Percentiles rank a stretch among this genome's conserved stretches.
These are phyloP conservation scores for Solea solea DNA, from an alignment of 2,113 vertebrate species.

Conservation along the genomic window DNA sequence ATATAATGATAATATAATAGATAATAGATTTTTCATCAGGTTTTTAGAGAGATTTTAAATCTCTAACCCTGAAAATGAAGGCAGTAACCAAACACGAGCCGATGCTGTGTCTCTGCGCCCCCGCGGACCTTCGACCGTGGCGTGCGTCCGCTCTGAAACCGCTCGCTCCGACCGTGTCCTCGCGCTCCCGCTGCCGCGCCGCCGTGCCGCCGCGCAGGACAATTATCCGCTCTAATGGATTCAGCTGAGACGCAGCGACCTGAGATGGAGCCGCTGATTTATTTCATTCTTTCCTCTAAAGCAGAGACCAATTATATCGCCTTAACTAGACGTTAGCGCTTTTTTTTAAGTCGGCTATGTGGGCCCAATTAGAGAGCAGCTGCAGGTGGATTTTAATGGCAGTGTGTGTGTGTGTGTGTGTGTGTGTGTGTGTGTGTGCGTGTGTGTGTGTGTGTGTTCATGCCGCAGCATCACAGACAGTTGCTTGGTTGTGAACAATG, in stretches of 20 bases:
- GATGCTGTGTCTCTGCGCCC: conserved; percentile 22
- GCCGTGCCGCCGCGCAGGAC: conserved; percentile 46
- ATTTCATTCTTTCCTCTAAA: conserved; percentile 74
- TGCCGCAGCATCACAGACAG: conserved; percentile 55
- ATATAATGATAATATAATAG: neutral
- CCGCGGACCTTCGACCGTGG: conserved; percentile 10
- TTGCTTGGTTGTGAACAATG: conserved; percentile 30
- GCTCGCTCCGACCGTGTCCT: conserved; percentile 44
- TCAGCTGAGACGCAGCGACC: conserved; percentile 64
- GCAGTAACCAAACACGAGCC: conserved; percentile 28
- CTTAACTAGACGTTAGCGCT: conserved; percentile 71
- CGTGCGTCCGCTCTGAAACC: conserved; percentile 15
- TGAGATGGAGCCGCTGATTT: conserved; percentile 67
- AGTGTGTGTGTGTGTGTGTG: conserved; percentile 17
- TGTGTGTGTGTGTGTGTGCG: conserved; percentile 29
- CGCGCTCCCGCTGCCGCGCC: conserved; percentile 42
- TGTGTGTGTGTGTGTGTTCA: conserved; percentile 43
- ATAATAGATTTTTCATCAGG: conserved; percentile 16
- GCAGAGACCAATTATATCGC: conserved; percentile 75
- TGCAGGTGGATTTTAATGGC: conserved; percentile 75
- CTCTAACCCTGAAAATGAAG: conserved; percentile 1
- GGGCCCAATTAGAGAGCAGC: conserved; percentile 74
- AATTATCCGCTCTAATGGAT: conserved; percentile 77
- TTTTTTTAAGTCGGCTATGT: conserved; percentile 60
- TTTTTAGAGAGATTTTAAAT: neutral